A percentile compares a stretch with the other conserved stretches of the same genome.
Evolutionary conservation across 2,797 vertebrate species (phyloP).

Genomic region (Thaleichthys pacificus): DNA sequence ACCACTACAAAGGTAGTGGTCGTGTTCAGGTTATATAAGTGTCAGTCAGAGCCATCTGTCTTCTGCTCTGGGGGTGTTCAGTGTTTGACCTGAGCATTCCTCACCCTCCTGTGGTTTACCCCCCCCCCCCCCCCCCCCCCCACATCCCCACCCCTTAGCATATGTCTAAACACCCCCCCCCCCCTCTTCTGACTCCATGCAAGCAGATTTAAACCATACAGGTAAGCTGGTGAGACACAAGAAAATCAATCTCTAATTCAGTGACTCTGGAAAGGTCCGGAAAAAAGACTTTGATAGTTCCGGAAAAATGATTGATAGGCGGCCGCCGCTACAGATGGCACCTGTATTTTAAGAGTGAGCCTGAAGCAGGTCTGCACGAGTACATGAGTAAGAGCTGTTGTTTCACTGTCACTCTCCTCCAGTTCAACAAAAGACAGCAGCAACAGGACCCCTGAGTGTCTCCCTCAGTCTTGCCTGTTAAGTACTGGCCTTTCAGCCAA

Average conservation of each 20-base stretch:
- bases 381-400: constrained; percentile 16
- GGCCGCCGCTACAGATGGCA: background rate
- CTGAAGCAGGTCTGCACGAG: constrained; percentile 3
- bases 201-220: constrained; percentile 10
- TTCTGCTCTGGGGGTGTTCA: constrained; percentile 17
- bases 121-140: constrained; percentile 7
- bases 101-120: constrained; percentile 59
- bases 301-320: constrained; percentile 10
- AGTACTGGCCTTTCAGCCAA: constrained; percentile 60
- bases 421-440: constrained; percentile 30
- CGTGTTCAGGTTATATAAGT: constrained; percentile 32
- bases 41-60: constrained; percentile 15
- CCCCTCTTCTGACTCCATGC: constrained; percentile 45
- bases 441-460: constrained; percentile 51
- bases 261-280: background rate
- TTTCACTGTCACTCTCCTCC: constrained; percentile 34
- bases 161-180: constrained; percentile 69
- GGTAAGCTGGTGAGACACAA: constrained; percentile 26
- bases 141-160: constrained; percentile 55
- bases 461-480: constrained; percentile 45
- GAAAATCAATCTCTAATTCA: constrained; percentile 20
- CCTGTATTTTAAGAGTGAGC: too few species aligned
- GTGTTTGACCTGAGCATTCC: constrained; percentile 68
- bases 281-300: constrained; percentile 4
- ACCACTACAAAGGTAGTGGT: constrained; percentile 27